Conservation (phyloP, 2,888 invertebrate genomes). For the Andrena dorsata region DNA sequence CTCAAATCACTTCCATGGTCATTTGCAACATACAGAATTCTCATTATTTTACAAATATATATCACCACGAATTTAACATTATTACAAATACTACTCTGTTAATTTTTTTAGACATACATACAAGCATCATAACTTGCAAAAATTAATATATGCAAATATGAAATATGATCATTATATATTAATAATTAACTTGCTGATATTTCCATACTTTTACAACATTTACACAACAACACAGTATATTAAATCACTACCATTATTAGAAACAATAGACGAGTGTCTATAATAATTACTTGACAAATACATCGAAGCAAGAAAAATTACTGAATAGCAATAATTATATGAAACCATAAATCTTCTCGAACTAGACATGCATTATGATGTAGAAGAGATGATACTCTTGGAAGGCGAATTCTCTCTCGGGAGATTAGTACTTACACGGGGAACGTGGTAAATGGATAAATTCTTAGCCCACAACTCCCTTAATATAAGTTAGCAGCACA, state of each 20-base stretch:
- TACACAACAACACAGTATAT: constrained; percentile 24
- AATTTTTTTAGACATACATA: background rate
- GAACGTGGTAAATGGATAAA: constrained; percentile 75
- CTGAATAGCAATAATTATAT: no score
- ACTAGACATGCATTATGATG: background rate
- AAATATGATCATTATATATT: no score
- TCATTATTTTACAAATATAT: background rate
- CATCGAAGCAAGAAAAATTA: background rate
- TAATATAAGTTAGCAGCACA: constrained; percentile 83
- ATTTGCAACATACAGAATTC: background rate
- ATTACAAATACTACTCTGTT: background rate
- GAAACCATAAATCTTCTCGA: constrained; percentile 6
- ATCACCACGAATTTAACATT: background rate
- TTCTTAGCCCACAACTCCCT: constrained; percentile 66
- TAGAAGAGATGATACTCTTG: background rate
- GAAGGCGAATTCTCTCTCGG: constrained; percentile 19
- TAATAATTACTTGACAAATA: background rate
- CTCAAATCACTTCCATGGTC: background rate
- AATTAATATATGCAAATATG: background rate
- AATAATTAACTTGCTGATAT: background rate
- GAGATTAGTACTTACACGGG: constrained; percentile 73
- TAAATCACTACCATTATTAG: constrained; percentile 26
- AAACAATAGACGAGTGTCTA: constrained; percentile 10
- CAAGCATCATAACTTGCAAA: no score
- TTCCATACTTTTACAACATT: constrained; percentile 6